Evolutionary conservation across 2,888 invertebrate genomes (phyloP), one percentile per base, ranked within the genome.

Genomic region (Drosophila dives): DNA sequence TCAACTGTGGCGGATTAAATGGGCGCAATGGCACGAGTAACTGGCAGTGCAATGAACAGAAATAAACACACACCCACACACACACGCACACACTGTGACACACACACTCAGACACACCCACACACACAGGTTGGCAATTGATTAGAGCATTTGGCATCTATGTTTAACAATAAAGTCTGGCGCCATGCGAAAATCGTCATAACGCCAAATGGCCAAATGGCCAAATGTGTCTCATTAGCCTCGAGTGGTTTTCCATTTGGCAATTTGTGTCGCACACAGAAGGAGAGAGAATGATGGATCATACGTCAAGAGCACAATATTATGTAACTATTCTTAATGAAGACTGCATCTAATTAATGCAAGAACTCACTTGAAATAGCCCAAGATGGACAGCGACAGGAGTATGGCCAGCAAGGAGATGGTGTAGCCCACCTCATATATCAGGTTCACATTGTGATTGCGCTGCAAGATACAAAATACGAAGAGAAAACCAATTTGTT

Each of bases 351-450:
- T 68, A 56, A 60, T 71, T 62, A 45, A 53, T 56, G 53, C 12
- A 32, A 20, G 33, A 74, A 94, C 96, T 96, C 94, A 98, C 98
- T 96, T 96, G 94, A 98, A 98, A 93, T 97, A 97, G 86, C 95
- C 94, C 80, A 98, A 95, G 83, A 98, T 96, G 79, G 94, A 95
- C 73, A 98, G 94, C 2, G 98, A 98, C 54, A 97, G 92, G 67
- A 97, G 92, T 72, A 98, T 95, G 79, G 98, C 97, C 74, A 97
- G 94, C 72, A 98, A 94, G 17, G 98, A 98, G 90, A 97, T 95
- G 91, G 95, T 94, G 94, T 98, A 98, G 81, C 98, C 98, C 36
- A 95, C 94, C 92, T 97, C 96, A 94, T 97, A 97, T 86, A 98
- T 95, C 61, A 95, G 94, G 91, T 96, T 96, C 83, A 98, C 95